Base-by-base conservation (phyloP, 2,888 invertebrate genomes). In the Clunio marinus region DNA sequence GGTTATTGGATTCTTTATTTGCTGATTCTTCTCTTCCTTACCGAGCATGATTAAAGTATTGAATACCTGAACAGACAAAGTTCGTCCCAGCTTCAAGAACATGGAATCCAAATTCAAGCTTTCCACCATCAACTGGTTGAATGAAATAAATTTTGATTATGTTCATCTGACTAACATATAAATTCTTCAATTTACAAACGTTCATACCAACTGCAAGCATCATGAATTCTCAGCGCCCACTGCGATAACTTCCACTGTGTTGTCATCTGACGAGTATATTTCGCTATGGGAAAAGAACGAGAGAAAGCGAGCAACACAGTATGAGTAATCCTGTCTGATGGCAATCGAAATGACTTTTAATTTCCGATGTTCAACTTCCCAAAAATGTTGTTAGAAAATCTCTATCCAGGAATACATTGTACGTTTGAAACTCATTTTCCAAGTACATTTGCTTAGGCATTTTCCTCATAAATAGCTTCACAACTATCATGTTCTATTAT, bases 161-260 rank as follows among this genome's bases (percentile, higher is more conserved):
- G 22, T 51, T 51, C 51, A 51, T n/a, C 17, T 7, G 51, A 3
- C 3, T 51, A 22, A 3, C 51, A 51, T 22, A 51, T 22, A 22
- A n/a, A n/a, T n/a, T n/a, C n/a, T n/a, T n/a, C n/a, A n/a, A n/a
- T n/a, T n/a, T n/a, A n/a, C n/a, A n/a, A n/a, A n/a, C n/a, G n/a
- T n/a, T n/a, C n/a, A 51, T 13, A 51, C 22, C 51, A 17, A 51
- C n/a, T n/a, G n/a, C 51, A 51, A 22, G 51, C 51, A 51, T 22
- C 51, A 51, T n/a, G 51, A 51, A 22, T 51, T 51, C n/a, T 51
- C 51, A n/a, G 51, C 51, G 17, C 51, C 51, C 2, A 51, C 22
- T 5, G 7, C 51, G 51, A 7, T 51, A 2, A 51, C 51, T 13
- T 17, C n/a, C n/a, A n/a, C n/a, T n/a, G n/a, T n/a, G n/a, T 17